Evolutionary conservation across 2,113 vertebrate genomes (phyloP).

Genomic region (Pungitius pungitius): DNA sequence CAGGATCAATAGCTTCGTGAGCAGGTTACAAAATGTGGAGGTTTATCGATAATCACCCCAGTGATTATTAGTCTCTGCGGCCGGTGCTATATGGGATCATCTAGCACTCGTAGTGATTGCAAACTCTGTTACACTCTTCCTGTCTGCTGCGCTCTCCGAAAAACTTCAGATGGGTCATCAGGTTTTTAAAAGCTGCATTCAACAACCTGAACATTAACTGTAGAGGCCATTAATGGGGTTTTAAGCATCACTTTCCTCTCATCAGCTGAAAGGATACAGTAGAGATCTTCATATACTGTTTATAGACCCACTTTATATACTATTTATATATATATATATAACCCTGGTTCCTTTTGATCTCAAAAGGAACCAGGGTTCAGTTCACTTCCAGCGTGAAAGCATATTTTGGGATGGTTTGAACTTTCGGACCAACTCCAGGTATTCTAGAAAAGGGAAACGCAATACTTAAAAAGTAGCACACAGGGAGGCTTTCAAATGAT

Average conservation of each 20-base stretch:
- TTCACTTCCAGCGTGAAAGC: too few species aligned
- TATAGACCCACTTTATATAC: not conserved
- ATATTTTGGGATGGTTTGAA: not conserved
- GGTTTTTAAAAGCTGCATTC: not conserved
- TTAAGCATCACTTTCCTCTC: not conserved
- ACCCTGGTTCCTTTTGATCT: too few species aligned
- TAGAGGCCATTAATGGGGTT: not conserved
- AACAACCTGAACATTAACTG: not conserved
- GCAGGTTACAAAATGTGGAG: slow-evolving; percentile 74
- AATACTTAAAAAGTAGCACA: not conserved
- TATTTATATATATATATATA: too few species aligned
- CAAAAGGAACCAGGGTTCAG: too few species aligned
- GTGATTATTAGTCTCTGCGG: slow-evolving; percentile 86
- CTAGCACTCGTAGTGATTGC: slow-evolving; percentile 57
- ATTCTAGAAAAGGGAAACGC: not conserved
- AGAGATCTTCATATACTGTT: not conserved
- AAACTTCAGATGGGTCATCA: slow-evolving; percentile 29
- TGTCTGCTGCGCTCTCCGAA: slow-evolving; percentile 11
- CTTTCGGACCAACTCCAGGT: not conserved
- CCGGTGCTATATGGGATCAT: slow-evolving; percentile 40
- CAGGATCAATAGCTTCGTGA: slow-evolving; percentile 80
- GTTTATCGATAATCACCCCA: slow-evolving; percentile 89
- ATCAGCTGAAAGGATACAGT: not conserved
- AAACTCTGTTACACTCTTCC: slow-evolving; percentile 2
- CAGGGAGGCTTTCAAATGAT: not conserved